Base-by-base conservation (phyloP, 2,888 invertebrate genomes). In the Rutpela maculata region DNA sequence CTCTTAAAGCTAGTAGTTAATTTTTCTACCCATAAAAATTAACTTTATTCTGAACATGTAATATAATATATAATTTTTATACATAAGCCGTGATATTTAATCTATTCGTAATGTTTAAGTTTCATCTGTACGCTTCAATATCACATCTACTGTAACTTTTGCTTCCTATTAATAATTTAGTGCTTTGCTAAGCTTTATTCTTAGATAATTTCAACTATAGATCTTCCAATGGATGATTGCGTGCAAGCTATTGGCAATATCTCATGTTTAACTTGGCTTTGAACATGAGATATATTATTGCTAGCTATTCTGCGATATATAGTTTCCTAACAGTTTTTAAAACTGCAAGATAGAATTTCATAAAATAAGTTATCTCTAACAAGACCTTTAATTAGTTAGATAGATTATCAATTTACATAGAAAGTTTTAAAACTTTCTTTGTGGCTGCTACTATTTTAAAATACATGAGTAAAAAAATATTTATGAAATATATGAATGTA, bases 161-260 rank as follows among this genome's bases (percentile, higher is more conserved):
- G 65, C 73, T 73, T 73, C 73, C 73, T 65, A 50, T 15, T 59
- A 59, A 73, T 65, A 56, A 73, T 65, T 72, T 62, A 72, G 62
- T 63, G 71, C 60, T 59, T 72, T 73, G 73, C 73, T 74, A 67
- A 74, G 67, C 67, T 67, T 74, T 66, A 67, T n/a, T 73, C 55
- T 67, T 67, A 59, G 67, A 60, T 67, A 50, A 12, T 56, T 67
- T 57, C 38, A 35, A 38, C 9, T 10, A 59, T 67, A 67, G 26
- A 67, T 60, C 74, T 74, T 74, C 67, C 60, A 74, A 12, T 19
- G 59, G 15, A 59, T 12, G 10, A 19, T 19, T 19, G 22, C 12
- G 19, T 59, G 10, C 18, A 59, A 59, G 11, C 18, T 12, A 59
- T 10, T 59, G 22, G 59, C 19, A 59, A 59, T 59, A 57, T 57